Conservation (phyloP, 2,888 invertebrate genomes). For the Hypercompe scribonia region DNA sequence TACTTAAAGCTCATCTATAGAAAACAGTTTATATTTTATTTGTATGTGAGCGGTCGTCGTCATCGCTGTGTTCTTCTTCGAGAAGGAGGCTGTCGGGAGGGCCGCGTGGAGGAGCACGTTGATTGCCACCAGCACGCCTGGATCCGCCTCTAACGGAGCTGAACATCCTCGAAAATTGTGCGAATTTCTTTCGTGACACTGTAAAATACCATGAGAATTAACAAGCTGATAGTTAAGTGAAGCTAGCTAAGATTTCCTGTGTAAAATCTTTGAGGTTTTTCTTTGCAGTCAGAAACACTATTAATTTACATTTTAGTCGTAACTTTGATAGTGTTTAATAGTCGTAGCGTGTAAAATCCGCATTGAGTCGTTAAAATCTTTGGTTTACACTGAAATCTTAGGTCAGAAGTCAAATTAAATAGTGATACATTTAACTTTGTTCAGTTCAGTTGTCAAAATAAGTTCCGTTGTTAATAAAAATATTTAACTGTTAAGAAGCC, state of each 20-base stretch:
- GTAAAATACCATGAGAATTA: constrained; percentile 48
- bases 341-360: neutral
- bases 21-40: constrained; percentile 53
- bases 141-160: constrained; percentile 87
- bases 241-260: too few relatives aligned
- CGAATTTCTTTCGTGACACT: constrained; percentile 93
- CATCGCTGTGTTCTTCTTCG: constrained; percentile 88
- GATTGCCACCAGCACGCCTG: constrained; percentile 70
- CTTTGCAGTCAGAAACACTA: neutral
- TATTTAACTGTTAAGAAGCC: too few relatives aligned
- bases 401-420: neutral
- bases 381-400: neutral
- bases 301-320: neutral
- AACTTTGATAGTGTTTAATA: neutral
- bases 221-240: neutral
- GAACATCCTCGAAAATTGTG: constrained; percentile 92
- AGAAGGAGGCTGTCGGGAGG: constrained; percentile 86
- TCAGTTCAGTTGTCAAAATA: too few relatives aligned
- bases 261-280: neutral
- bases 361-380: neutral
- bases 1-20: constrained; percentile 42
- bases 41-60: constrained; percentile 83
- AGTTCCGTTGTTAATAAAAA: too few relatives aligned
- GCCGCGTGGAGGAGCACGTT: constrained; percentile 80
- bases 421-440: neutral